Evolutionary conservation across 1,140 invertebrate species (phyloP).

Genomic region (Solenopsis invicta): DNA sequence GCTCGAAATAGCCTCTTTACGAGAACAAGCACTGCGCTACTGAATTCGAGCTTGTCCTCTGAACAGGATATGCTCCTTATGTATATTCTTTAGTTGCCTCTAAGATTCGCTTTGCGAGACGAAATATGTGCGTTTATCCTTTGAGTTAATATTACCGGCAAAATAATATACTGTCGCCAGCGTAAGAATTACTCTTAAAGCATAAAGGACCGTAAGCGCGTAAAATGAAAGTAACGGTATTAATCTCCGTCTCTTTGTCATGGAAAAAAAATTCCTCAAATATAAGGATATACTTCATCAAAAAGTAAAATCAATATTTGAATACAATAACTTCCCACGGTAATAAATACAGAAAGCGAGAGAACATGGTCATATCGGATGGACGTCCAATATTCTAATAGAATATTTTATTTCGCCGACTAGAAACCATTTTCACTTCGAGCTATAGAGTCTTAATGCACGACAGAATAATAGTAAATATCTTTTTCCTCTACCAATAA

Average conservation of each 20-base stretch:
- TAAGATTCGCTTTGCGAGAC: conserved; percentile 21
- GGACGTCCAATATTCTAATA: conserved; percentile 3
- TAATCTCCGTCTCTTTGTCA: conserved; percentile 3
- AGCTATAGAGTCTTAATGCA: background rate
- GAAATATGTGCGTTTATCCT: background rate
- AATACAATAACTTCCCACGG: conserved; percentile 8
- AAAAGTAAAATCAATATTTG: conserved; percentile 46
- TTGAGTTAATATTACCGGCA: conserved; percentile 16
- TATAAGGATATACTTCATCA: conserved; percentile 2
- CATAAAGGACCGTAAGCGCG: background rate
- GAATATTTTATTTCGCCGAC: conserved; percentile 35
- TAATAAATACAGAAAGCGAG: conserved; percentile 19
- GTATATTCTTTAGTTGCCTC: conserved; percentile 26
- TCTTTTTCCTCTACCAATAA: background rate
- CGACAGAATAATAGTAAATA: background rate
- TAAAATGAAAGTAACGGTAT: conserved; percentile 27
- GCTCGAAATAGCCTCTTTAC: conserved; percentile 26
- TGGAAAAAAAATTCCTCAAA: conserved; percentile 2
- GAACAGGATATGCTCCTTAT: conserved; percentile 33
- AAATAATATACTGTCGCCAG: conserved; percentile 5
- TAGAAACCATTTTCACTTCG: background rate
- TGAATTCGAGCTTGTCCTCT: conserved; percentile 33
- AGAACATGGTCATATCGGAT: background rate
- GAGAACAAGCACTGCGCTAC: background rate
- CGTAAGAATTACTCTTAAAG: conserved; percentile 10